Evolutionary conservation across 2,888 invertebrate species (phyloP).

Genomic region (Embidobia sp.): DNA sequence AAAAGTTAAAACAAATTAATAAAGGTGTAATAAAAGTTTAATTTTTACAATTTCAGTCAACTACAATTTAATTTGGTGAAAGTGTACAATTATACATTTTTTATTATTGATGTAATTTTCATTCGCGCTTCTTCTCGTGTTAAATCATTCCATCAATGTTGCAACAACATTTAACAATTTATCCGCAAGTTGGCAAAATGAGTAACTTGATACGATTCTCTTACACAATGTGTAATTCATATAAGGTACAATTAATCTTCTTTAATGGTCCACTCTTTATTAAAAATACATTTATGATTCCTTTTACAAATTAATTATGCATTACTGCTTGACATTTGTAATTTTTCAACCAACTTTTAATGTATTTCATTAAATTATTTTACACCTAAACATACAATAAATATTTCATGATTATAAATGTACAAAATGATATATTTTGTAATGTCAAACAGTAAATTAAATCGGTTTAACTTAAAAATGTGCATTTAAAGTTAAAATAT

Average conservation of each 20-base stretch:
- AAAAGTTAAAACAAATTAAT: too few species aligned
- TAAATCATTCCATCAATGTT: too few species aligned
- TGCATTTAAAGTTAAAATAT: too few species aligned
- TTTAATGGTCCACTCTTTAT: conserved; percentile 21
- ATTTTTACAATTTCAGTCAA: too few species aligned
- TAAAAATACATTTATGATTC: conserved; percentile 37
- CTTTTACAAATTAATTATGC: conserved; percentile 30
- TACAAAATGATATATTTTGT: conserved; percentile 2
- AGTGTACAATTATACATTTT: too few species aligned
- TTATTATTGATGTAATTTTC: too few species aligned
- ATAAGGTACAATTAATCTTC: conserved; percentile 35
- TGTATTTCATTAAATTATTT: conserved; percentile 6
- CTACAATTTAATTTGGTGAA: too few species aligned
- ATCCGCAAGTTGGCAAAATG: conserved; percentile 19
- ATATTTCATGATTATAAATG: conserved; percentile 13
- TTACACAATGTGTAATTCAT: conserved; percentile 21
- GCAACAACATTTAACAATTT: conserved; percentile 22
- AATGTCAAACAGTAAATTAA: too few species aligned
- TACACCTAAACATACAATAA: conserved; percentile 3
- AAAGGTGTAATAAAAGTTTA: too few species aligned
- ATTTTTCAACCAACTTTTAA: conserved; percentile 29
- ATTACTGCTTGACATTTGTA: conserved; percentile 47
- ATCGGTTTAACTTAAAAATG: too few species aligned
- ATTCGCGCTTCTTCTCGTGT: too few species aligned
- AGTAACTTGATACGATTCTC: conserved; percentile 31